Evolutionary conservation across 2,888 invertebrate species (phyloP).

Genomic region (Pinctada fucata): DNA sequence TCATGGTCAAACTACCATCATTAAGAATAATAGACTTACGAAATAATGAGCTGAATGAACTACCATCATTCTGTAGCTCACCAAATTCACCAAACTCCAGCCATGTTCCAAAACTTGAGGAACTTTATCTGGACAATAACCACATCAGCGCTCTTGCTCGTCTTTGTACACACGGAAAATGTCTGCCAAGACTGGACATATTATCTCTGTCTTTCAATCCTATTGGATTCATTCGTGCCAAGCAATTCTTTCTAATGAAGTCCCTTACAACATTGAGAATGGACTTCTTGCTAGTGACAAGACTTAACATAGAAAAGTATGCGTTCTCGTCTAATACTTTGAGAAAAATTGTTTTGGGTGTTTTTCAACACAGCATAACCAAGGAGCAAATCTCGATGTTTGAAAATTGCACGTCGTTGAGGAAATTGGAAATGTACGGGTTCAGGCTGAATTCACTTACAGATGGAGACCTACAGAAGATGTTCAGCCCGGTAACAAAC

Average conservation of each 20-base stretch:
- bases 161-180: not conserved
- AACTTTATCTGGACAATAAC: not conserved
- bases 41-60: not conserved
- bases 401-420: not conserved
- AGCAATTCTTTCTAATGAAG: not conserved
- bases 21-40: not conserved
- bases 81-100: not conserved
- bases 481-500: conserved; percentile 7
- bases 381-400: not conserved
- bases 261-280: not conserved
- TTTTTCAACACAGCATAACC: not conserved
- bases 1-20: not conserved
- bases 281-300: not conserved
- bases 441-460: not conserved
- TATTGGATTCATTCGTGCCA: not conserved
- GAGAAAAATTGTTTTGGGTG: not conserved
- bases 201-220: not conserved
- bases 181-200: not conserved
- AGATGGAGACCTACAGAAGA: not conserved
- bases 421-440: conserved; percentile 1
- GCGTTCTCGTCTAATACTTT: conserved; percentile 5
- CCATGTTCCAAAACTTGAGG: not conserved
- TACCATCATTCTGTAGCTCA: not conserved
- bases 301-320: not conserved
- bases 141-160: not conserved